A percentile compares a stretch with the other conserved stretches of the same genome.
Conservation (phyloP, 2,797 vertebrate genomes). For the Myiotriccus ornatus region DNA sequence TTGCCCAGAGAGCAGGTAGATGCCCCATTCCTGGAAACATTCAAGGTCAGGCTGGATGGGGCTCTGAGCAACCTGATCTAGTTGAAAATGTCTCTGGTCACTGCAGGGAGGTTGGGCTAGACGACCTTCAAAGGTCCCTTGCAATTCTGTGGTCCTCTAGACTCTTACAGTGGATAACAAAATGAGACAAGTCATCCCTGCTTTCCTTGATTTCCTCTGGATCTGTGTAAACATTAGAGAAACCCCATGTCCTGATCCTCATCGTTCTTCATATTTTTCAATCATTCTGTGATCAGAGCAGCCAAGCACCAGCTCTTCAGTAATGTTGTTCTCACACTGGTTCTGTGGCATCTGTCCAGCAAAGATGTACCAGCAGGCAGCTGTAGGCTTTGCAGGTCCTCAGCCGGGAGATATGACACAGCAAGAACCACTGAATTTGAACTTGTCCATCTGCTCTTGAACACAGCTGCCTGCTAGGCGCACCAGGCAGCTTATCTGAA, state of each 20-base stretch:
- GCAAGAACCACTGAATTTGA: background rate
- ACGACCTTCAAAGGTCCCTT: background rate
- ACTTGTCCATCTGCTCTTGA: background rate
- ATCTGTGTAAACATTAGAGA: background rate
- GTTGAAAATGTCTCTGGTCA: background rate
- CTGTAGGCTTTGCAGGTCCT: background rate
- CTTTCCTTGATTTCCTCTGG: background rate
- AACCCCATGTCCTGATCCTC: background rate
- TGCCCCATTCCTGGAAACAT: background rate
- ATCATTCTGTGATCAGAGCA: background rate
- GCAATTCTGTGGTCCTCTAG: background rate
- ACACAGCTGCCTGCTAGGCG: background rate
- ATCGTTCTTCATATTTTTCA: background rate
- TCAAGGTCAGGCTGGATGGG: background rate
- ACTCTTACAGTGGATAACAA: background rate
- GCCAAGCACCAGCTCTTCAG: background rate
- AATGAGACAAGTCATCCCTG: background rate
- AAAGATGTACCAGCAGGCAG: background rate
- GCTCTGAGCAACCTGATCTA: background rate
- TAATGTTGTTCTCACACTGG: rapidly evolving
- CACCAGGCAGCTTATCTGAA: background rate
- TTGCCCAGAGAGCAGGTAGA: background rate
- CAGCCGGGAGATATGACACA: background rate
- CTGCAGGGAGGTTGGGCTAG: background rate
- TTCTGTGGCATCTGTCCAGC: background rate